These are phyloP conservation scores for Zele albiditarsus DNA, from an alignment of 2,888 invertebrate species.

Conservation along the genomic window DNA sequence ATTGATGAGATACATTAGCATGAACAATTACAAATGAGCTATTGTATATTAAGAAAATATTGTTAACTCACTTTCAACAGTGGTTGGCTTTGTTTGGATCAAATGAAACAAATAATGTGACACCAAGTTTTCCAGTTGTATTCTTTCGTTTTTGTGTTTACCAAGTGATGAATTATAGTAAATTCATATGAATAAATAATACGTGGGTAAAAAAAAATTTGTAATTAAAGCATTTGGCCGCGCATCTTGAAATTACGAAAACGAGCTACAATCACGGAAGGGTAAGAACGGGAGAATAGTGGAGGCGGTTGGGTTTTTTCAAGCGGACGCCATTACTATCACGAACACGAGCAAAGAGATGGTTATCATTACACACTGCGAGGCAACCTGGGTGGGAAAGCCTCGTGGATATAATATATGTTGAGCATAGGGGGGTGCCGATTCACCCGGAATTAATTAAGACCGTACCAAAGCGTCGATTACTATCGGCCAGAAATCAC, in stretches of 20 bases:
- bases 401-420: constrained; percentile 55
- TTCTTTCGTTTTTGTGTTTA: too few species aligned
- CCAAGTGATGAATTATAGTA: too few species aligned
- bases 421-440: constrained; percentile 45
- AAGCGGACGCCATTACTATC: constrained; percentile 37
- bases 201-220: background rate
- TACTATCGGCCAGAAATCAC: constrained; percentile 52
- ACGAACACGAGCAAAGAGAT: constrained; percentile 48
- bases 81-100: too few species aligned
- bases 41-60: too few species aligned
- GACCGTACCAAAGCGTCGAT: constrained; percentile 60
- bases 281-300: background rate
- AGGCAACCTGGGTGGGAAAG: constrained; percentile 35
- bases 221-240: constrained; percentile 22
- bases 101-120: too few species aligned
- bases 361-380: constrained; percentile 41
- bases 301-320: constrained; percentile 15
- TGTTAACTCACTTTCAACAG: too few species aligned
- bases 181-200: background rate
- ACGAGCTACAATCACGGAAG: constrained; percentile 28
- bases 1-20: too few species aligned
- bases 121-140: too few species aligned
- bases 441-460: constrained; percentile 62
- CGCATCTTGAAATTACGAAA: constrained; percentile 6
- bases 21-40: too few species aligned